phyloP scores from a whole-genome alignment of 2,797 vertebrate genomes.

The Dicrostonyx torquatus region DNA sequence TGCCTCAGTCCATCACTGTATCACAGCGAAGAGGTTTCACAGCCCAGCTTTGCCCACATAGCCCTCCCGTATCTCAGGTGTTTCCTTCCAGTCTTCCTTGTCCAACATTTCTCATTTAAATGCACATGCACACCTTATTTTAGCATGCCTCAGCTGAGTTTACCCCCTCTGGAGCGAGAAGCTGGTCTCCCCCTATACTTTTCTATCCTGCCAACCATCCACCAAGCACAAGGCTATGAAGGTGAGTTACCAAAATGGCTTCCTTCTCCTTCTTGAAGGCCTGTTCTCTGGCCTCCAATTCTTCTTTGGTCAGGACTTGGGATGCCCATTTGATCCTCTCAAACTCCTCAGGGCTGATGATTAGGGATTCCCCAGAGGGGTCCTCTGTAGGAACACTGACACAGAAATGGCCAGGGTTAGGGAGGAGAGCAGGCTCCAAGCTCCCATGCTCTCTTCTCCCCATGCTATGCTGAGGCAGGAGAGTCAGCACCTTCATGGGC shows the following conservation, averaged over 20 bases:
- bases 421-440: fast-evolving
- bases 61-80: not conserved
- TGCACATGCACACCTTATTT: not conserved
- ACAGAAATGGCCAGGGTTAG: not conserved
- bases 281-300: constrained; percentile 78
- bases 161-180: not conserved
- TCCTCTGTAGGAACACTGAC: constrained; percentile 88
- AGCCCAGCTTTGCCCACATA: not conserved
- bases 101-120: not conserved
- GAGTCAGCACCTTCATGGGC: fast-evolving
- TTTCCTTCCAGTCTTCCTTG: not conserved
- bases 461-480: not conserved
- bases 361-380: constrained; percentile 85
- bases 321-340: constrained; percentile 86
- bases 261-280: constrained; percentile 85
- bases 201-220: not conserved
- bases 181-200: not conserved
- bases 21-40: not conserved
- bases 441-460: not conserved
- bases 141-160: not conserved
- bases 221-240: not conserved
- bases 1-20: not conserved
- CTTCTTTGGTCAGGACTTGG: constrained; percentile 80
- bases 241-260: constrained; percentile 78
- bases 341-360: constrained; percentile 87